phyloP scores from a whole-genome alignment of 2,797 vertebrate genomes.

The Rhinella marina region DNA sequence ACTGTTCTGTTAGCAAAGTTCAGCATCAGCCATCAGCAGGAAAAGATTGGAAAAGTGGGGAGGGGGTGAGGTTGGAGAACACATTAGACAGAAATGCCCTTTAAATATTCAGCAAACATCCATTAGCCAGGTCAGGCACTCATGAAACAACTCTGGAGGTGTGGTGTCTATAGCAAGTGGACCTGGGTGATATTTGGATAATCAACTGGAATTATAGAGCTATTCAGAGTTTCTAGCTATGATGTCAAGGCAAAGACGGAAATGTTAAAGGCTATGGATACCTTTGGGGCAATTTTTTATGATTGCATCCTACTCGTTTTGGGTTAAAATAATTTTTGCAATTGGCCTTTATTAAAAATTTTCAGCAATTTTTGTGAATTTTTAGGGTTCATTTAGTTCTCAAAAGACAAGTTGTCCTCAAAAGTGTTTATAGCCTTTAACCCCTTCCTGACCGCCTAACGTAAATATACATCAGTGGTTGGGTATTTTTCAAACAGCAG shows the following conservation, averaged over 20 bases:
- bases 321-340: too few relatives aligned
- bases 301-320: too few relatives aligned
- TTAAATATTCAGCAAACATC: conserved; percentile 63
- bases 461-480: too few relatives aligned
- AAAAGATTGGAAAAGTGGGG: conserved; percentile 30
- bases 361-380: too few relatives aligned
- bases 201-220: conserved; percentile 38
- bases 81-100: conserved; percentile 61
- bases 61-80: conserved; percentile 34
- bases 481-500: too few relatives aligned
- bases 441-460: too few relatives aligned
- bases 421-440: too few relatives aligned
- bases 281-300: too few relatives aligned
- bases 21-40: conserved; percentile 49
- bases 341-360: too few relatives aligned
- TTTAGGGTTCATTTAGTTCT: too few relatives aligned
- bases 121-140: conserved; percentile 59
- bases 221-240: not conserved
- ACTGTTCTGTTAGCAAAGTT: conserved; percentile 58
- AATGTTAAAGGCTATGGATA: not conserved
- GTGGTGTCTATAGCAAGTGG: conserved; percentile 28
- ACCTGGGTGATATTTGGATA: conserved; percentile 21
- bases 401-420: too few relatives aligned
- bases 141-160: conserved; percentile 34
- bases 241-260: not conserved